Base-by-base conservation (phyloP, 2,113 vertebrate genomes). In the Nycticorax nycticorax region DNA sequence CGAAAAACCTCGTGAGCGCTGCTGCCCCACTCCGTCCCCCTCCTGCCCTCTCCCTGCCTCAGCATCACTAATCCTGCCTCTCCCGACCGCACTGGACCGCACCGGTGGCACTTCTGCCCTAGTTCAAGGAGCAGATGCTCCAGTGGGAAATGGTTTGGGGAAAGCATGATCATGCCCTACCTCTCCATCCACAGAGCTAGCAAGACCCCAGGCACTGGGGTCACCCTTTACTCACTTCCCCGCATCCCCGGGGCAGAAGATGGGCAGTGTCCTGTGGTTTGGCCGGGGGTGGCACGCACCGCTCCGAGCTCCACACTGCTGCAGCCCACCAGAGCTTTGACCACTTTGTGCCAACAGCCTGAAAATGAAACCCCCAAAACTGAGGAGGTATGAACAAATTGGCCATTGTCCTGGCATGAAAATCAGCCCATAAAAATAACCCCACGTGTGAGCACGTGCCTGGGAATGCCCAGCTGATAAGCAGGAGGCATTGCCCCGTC, bases 81-180 rank as follows among this genome's bases (percentile, higher is more conserved):
- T 67, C 55, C n/a, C 1, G 0, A 10, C 37, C 3, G 0, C 4
- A 8, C 43, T 43, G 13, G 0, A 10, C n/a, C 4, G 0, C 4
- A 8, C 43, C 43, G 13, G 22, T 30, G 57, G 33, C 57, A 64
- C 48, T 27, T 41, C 45, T 20, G 19, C 30, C 27, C 56, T 19
- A 11, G 80, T 10, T n/a, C 73, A 45, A 67, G 81, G 33, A 71
- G 76, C 22, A 81, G 60, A 26, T 8, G 26, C 28, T 50, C 33
- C 1, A 0, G 33, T 3, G 43, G 35, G 22, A 62, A 33, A 28
- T 2, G 32, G 8, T 56, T 67, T 81, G 85, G 64, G n/a, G 30
- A 85, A 71, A 27, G n/a, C 13, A 9, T 1, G 5, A 50, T 17
- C 79, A 43, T 3, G 6, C 81, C 43, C 76, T 33, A n/a, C 56